Evolutionary conservation across 2,888 invertebrate species (phyloP).

Genomic region (Andrena trimmerana): DNA sequence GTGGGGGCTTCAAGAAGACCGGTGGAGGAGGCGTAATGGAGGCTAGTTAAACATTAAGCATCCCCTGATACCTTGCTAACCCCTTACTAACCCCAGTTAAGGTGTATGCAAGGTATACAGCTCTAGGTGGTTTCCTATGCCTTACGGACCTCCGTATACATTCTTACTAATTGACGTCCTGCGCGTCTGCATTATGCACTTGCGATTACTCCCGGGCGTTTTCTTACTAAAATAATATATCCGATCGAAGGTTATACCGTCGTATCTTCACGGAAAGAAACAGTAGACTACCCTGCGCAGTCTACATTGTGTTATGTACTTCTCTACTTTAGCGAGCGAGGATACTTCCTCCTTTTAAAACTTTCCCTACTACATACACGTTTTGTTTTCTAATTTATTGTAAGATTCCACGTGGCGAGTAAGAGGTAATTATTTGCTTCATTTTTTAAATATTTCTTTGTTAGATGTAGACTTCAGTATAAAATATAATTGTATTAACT

Average conservation of each 20-base stretch:
- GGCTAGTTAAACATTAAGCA: conserved; percentile 84
- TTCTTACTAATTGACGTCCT: conserved; percentile 84
- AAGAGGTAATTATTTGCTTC: background rate
- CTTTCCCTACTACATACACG: background rate
- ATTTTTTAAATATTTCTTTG: background rate
- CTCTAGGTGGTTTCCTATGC: conserved; percentile 77
- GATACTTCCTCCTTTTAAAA: background rate
- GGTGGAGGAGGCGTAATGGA: conserved; percentile 81
- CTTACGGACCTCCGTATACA: conserved; percentile 82
- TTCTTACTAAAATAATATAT: conserved; percentile 75
- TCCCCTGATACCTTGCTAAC: conserved; percentile 84
- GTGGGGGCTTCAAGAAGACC: conserved; percentile 53
- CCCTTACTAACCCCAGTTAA: conserved; percentile 81
- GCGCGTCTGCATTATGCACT: conserved; percentile 81
- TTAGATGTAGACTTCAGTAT: background rate
- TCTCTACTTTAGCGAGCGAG: background rate
- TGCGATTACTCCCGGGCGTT: conserved; percentile 78
- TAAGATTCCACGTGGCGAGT: background rate
- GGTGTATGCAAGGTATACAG: conserved; percentile 79
- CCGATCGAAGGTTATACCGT: conserved; percentile 51
- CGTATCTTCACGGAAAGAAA: conserved; percentile 14
- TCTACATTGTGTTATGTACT: conserved; percentile 2
- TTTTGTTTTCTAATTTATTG: background rate
- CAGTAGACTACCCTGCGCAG: background rate
- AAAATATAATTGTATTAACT: too few relatives aligned